A percentile compares a stretch with the other conserved stretches of the same genome.
These are phyloP conservation scores for Procambarus virginalis DNA, from an alignment of 1,140 invertebrate species.

Conservation along the genomic window DNA sequence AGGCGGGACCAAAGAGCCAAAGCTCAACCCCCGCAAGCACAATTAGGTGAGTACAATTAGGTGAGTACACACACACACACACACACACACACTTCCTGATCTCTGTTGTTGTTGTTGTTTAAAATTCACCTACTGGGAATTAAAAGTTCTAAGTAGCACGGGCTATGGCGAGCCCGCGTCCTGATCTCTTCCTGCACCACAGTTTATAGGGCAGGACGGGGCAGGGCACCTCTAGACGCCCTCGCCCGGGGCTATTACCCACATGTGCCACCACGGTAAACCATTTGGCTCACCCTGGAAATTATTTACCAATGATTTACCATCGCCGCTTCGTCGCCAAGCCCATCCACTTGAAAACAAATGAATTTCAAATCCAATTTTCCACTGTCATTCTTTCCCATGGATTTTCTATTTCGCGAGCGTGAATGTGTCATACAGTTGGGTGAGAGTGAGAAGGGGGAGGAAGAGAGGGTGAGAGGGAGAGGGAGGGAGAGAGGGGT, in stretches of 20 bases:
- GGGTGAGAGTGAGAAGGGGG: conserved; percentile 7
- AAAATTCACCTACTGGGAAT: too few species aligned
- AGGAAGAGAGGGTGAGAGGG: not conserved
- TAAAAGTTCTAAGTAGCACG: too few species aligned
- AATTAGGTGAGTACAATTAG: too few species aligned
- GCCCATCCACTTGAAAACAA: conserved; percentile 66
- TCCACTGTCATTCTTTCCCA: conserved; percentile 65
- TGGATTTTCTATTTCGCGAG: conserved; percentile 66
- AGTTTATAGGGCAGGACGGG: not conserved
- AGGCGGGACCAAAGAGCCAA: too few species aligned
- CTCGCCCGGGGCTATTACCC: conserved; percentile 29
- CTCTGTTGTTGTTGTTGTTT: too few species aligned
- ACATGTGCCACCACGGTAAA: conserved; percentile 31
- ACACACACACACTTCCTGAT: too few species aligned
- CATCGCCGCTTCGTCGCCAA: conserved; percentile 41
- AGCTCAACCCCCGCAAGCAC: too few species aligned
- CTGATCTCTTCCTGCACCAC: not conserved
- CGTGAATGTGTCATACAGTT: conserved; percentile 63
- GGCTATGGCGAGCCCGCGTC: not conserved
- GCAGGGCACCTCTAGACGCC: not conserved
- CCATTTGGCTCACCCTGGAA: conserved; percentile 46
- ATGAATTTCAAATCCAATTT: conserved; percentile 67
- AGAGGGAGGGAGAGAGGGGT: not conserved
- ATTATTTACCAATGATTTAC: conserved; percentile 64
- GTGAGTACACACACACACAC: too few species aligned